A percentile compares a stretch with the other conserved stretches of the same genome.
phyloP scores from a whole-genome alignment of 2,797 vertebrate species.

The Psittacula echo region DNA sequence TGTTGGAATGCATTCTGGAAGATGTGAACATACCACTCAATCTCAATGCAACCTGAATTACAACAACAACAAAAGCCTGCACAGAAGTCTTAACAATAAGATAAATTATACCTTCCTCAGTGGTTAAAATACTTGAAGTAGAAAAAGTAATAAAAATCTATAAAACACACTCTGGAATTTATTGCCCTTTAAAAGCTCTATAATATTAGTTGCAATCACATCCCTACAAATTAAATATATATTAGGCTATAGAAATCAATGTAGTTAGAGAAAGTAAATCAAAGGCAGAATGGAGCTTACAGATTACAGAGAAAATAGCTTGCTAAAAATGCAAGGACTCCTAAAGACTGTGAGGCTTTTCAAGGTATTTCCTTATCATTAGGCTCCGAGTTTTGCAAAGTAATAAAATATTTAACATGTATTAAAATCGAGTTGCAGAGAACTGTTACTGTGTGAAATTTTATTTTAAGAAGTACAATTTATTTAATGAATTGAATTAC shows the following conservation, averaged over 20 bases:
- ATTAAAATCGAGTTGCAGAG: conserved; percentile 55
- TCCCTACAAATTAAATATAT: conserved; percentile 65
- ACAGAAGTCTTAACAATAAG: neutral
- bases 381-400: neutral
- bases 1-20: neutral
- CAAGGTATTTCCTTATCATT: conserved; percentile 12
- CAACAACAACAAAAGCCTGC: neutral
- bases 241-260: conserved; percentile 58
- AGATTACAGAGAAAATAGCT: neutral
- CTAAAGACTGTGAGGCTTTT: conserved; percentile 20
- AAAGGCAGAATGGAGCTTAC: conserved; percentile 25
- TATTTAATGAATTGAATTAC: conserved; percentile 60
- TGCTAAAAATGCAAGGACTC: conserved; percentile 20
- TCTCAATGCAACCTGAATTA: neutral
- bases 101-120: conserved; percentile 17
- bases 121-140: conserved; percentile 32
- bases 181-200: conserved; percentile 49
- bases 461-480: conserved; percentile 34
- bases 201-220: conserved; percentile 37
- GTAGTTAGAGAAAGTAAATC: conserved; percentile 45
- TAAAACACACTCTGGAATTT: conserved; percentile 34
- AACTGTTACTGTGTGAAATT: conserved; percentile 41
- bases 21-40: neutral
- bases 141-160: conserved; percentile 44
- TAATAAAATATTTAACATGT: conserved; percentile 61